These are phyloP conservation scores for Saccostrea cuccullata DNA, from an alignment of 1,140 invertebrate genomes.

Conservation along the genomic window DNA sequence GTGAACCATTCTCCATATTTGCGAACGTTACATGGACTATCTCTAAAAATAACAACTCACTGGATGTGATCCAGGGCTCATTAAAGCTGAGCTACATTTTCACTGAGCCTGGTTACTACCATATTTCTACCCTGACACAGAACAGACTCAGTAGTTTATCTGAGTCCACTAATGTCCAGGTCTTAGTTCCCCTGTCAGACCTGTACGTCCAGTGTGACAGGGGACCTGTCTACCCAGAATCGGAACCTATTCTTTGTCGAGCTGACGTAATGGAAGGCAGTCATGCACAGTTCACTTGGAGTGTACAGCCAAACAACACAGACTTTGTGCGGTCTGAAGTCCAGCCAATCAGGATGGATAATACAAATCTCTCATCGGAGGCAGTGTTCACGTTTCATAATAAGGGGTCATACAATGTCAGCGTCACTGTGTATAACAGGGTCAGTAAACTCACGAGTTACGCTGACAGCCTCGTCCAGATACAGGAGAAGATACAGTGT, in stretches of 20 bases:
- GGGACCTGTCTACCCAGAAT: not conserved
- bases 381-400: not conserved
- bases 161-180: conserved; percentile 14
- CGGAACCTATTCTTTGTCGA: conserved; percentile 17
- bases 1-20: conserved; percentile 14
- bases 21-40: conserved; percentile 42
- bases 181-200: conserved; percentile 37
- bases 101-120: conserved; percentile 28
- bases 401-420: conserved; percentile 45
- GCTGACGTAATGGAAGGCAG: conserved; percentile 30
- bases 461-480: not conserved
- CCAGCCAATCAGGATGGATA: not conserved
- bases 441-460: conserved; percentile 19
- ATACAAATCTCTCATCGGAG: conserved; percentile 1
- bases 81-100: conserved; percentile 35
- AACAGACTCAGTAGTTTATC: conserved; percentile 35
- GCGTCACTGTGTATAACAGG: conserved; percentile 34
- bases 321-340: not conserved
- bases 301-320: not conserved
- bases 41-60: not conserved
- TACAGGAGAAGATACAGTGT: conserved; percentile 41
- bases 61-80: not conserved
- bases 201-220: conserved; percentile 19
- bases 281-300: conserved; percentile 45
- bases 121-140: not conserved